These are phyloP conservation scores for Drosophila monieri DNA, from an alignment of 2,888 invertebrate species.

Conservation along the genomic window DNA sequence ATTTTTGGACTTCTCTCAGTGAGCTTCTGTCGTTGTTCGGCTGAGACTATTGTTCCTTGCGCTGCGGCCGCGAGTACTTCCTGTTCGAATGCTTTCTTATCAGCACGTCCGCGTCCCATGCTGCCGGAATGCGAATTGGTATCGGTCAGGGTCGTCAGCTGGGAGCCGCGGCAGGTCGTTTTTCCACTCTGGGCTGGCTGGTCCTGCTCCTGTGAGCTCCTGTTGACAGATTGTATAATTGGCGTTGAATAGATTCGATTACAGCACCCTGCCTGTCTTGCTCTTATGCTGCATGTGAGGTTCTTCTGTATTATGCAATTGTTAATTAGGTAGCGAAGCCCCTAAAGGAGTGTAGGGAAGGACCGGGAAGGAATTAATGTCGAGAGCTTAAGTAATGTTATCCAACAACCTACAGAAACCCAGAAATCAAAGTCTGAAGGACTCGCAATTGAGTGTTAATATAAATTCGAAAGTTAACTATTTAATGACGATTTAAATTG, in stretches of 20 bases:
- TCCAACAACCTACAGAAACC: background rate
- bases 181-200: background rate
- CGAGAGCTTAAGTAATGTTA: background rate
- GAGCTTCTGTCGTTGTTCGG: constrained; percentile 5
- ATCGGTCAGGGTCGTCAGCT: constrained; percentile 45
- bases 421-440: background rate
- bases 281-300: constrained; percentile 1
- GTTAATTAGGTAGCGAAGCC: constrained; percentile 28
- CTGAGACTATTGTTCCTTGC: constrained; percentile 33
- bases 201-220: constrained; percentile 19
- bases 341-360: background rate
- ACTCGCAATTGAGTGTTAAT: background rate
- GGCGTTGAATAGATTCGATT: constrained; percentile 38
- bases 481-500: background rate
- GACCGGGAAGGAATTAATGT: constrained; percentile 1
- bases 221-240: constrained; percentile 52
- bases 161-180: constrained; percentile 9
- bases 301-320: constrained; percentile 14
- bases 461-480: background rate
- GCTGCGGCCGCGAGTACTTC: constrained; percentile 47
- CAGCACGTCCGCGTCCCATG: constrained; percentile 42
- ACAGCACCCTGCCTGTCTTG: constrained; percentile 12
- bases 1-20: background rate
- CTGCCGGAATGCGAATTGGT: constrained; percentile 10
- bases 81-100: constrained; percentile 62